phyloP scores from a whole-genome alignment of 1,140 invertebrate genomes.

The Drosophila persimilis region DNA sequence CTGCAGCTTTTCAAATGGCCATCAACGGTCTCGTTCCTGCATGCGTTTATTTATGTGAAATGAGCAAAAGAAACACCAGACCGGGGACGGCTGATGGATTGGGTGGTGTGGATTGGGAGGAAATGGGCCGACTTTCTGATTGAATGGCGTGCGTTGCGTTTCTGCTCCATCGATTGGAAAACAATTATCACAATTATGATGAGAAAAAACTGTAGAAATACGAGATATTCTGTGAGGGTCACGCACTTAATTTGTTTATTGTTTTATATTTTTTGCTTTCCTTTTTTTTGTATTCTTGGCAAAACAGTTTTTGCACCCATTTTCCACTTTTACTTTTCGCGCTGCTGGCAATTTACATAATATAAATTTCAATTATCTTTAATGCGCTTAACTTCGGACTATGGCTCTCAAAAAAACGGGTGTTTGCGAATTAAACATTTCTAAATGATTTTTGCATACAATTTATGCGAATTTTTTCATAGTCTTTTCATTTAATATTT shows the following conservation, averaged over 20 bases:
- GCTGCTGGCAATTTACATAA: conserved; percentile 48
- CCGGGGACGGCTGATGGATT: neutral
- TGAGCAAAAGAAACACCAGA: conserved; percentile 8
- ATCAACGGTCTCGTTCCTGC: conserved; percentile 1
- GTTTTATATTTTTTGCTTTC: neutral
- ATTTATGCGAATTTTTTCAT: no score
- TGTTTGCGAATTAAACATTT: conserved; percentile 16
- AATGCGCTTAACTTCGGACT: conserved; percentile 45
- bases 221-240: conserved; percentile 11
- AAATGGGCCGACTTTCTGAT: conserved; percentile 31
- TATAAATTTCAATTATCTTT: conserved; percentile 60
- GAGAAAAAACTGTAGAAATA: conserved; percentile 11
- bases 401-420: neutral
- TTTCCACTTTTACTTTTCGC: conserved; percentile 21
- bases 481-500: neutral
- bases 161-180: conserved; percentile 55
- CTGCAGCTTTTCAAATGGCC: no score
- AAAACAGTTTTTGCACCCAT: conserved; percentile 2
- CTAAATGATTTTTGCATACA: conserved; percentile 29
- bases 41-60: conserved; percentile 14
- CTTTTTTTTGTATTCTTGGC: conserved; percentile 14
- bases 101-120: neutral
- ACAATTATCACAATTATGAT: conserved; percentile 52
- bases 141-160: conserved; percentile 34
- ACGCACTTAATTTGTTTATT: conserved; percentile 31